A percentile compares a stretch with the other conserved stretches of the same genome.
Evolutionary conservation across 2,797 vertebrate species (phyloP).

Genomic region (Leuciscus waleckii): DNA sequence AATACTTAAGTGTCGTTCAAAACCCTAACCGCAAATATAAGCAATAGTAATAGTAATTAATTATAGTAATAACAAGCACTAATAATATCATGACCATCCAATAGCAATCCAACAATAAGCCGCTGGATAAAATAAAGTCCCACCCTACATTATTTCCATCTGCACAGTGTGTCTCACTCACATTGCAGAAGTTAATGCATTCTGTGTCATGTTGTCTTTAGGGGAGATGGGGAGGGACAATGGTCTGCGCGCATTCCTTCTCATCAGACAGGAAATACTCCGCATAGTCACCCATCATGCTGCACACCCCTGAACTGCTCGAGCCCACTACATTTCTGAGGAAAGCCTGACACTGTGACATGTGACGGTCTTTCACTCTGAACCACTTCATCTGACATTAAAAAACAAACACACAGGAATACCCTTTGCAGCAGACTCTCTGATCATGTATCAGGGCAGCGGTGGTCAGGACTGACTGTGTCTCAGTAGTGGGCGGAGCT

Average conservation of each 20-base stretch:
- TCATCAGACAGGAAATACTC: slow-evolving; percentile 54
- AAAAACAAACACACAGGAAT: slow-evolving; percentile 66
- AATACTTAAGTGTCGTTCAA: neutral
- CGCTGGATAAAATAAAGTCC: neutral
- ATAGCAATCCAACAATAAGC: slow-evolving; percentile 4
- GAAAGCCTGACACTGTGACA: slow-evolving; percentile 62
- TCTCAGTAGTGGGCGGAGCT: slow-evolving; percentile 55
- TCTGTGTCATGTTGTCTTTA: slow-evolving; percentile 38
- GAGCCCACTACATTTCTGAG: slow-evolving; percentile 65
- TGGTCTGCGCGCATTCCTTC: slow-evolving; percentile 22
- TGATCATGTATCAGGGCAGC: slow-evolving; percentile 75
- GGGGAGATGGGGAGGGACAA: slow-evolving; percentile 9
- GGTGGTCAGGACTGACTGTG: slow-evolving; percentile 56
- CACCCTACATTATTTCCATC: slow-evolving; percentile 9
- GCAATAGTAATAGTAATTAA: neutral
- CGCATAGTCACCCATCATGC: slow-evolving; percentile 17
- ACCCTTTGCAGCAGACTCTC: slow-evolving; percentile 76
- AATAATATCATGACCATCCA: neutral
- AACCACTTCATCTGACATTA: slow-evolving; percentile 72
- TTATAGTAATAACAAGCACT: too few relatives aligned
- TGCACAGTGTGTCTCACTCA: neutral
- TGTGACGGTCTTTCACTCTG: slow-evolving; percentile 67
- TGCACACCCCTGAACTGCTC: slow-evolving; percentile 51
- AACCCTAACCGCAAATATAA: neutral
- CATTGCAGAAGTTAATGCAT: slow-evolving; percentile 42